These are phyloP conservation scores for Pandemis cinnamomeana DNA, from an alignment of 2,888 invertebrate species.

Conservation along the genomic window DNA sequence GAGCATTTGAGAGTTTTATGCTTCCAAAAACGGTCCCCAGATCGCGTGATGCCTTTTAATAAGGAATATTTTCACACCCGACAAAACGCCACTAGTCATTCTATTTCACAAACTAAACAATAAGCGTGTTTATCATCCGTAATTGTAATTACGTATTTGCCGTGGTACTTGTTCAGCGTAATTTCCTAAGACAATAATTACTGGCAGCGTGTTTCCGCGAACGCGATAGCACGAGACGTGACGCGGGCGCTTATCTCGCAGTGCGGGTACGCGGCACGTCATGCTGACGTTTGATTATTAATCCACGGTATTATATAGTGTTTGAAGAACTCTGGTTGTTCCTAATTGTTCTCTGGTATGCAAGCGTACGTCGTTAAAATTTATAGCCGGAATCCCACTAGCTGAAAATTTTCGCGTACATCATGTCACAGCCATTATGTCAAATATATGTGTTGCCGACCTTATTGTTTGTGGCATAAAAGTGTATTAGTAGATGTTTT, in stretches of 20 bases:
- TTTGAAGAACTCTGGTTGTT: background rate
- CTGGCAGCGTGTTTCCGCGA: slow-evolving; percentile 33
- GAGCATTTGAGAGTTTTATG: too few relatives aligned
- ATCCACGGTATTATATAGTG: background rate
- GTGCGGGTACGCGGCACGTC: background rate
- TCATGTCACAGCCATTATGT: too few relatives aligned
- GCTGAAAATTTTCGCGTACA: background rate
- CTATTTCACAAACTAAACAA: slow-evolving; percentile 27
- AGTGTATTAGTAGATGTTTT: too few relatives aligned
- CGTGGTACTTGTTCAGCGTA: slow-evolving; percentile 51
- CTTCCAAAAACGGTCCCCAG: too few relatives aligned
- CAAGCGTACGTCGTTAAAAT: background rate
- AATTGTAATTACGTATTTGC: slow-evolving; percentile 48
- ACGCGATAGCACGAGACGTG: slow-evolving; percentile 24
- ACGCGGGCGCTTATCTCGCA: slow-evolving; percentile 11
- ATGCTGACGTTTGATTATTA: slow-evolving; percentile 13
- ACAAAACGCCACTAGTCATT: background rate
- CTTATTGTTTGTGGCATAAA: too few relatives aligned
- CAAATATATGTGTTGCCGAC: too few relatives aligned
- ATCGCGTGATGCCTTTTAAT: background rate
- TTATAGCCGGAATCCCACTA: background rate
- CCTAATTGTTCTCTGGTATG: background rate
- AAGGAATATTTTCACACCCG: background rate
- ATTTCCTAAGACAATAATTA: slow-evolving; percentile 58
- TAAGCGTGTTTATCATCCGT: slow-evolving; percentile 20